Percentiles rank a stretch among this genome's conserved stretches.
phyloP scores from a whole-genome alignment of 2,797 vertebrate species.

The Momotus momota region DNA sequence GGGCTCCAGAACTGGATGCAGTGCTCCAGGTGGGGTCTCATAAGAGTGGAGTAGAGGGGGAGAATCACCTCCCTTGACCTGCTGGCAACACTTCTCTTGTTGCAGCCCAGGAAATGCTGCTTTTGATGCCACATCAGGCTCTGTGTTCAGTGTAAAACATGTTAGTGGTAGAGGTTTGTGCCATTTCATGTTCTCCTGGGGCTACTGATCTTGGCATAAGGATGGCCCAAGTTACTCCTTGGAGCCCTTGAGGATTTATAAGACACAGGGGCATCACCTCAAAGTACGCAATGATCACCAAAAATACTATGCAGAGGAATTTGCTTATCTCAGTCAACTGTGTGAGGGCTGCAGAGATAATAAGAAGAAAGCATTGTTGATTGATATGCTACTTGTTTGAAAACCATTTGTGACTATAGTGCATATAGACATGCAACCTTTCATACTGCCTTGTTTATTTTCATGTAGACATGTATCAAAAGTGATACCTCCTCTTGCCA shows the following conservation, averaged over 20 bases:
- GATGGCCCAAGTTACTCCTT: background rate
- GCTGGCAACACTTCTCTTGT: no score
- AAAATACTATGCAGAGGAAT: background rate
- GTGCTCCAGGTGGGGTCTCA: no score
- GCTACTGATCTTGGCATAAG: rapidly evolving
- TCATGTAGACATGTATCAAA: background rate
- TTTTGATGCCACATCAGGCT: background rate
- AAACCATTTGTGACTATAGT: background rate
- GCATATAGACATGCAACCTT: background rate
- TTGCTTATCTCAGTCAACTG: background rate
- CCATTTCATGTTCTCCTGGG: background rate
- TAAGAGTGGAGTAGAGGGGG: no score
- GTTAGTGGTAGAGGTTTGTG: background rate
- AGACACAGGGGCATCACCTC: background rate
- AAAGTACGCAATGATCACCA: background rate
- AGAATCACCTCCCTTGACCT: background rate
- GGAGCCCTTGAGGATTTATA: background rate
- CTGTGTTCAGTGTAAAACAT: background rate
- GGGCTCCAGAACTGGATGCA: no score
- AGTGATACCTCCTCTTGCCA: background rate
- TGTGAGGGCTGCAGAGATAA: background rate
- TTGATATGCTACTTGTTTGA: background rate
- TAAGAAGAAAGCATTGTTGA: background rate
- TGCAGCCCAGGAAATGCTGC: no score
- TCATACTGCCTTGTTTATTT: background rate